Conservation (phyloP, 2,113 vertebrate species). For the Tautogolabrus adspersus region DNA sequence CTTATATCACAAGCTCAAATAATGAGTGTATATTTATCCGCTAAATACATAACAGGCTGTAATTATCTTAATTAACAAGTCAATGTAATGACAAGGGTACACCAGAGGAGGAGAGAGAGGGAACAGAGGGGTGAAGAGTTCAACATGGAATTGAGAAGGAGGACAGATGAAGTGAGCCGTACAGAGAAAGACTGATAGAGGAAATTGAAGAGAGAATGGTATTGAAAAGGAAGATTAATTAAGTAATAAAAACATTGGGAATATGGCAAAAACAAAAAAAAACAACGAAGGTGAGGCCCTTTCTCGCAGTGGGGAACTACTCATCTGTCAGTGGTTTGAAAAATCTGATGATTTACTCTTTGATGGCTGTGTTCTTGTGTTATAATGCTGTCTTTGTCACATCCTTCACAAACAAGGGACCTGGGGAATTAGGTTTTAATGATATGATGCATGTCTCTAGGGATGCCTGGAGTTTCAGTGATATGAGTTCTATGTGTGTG, state of each 20-base stretch:
- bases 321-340: conserved; percentile 1
- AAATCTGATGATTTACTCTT: not conserved
- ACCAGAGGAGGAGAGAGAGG: conserved; percentile 17
- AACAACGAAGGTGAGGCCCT: not conserved
- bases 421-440: conserved; percentile 16
- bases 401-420: conserved; percentile 18
- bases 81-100: conserved; percentile 31
- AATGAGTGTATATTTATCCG: conserved; percentile 46
- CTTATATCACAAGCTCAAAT: conserved; percentile 35
- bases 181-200: conserved; percentile 10
- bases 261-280: not conserved
- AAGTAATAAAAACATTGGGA: not conserved
- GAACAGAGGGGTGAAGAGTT: conserved; percentile 32
- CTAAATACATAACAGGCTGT: conserved; percentile 20
- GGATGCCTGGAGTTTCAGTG: not conserved
- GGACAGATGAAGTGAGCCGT: not conserved
- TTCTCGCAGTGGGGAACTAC: not conserved
- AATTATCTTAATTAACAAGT: conserved; percentile 63
- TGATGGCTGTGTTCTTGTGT: not conserved
- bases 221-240: not conserved
- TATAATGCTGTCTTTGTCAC: conserved; percentile 20
- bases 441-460: conserved; percentile 9
- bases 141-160: conserved; percentile 1
- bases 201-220: not conserved
- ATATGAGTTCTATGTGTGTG: not conserved